These are phyloP conservation scores for Operophtera brumata DNA, from an alignment of 2,888 invertebrate species.

Conservation along the genomic window DNA sequence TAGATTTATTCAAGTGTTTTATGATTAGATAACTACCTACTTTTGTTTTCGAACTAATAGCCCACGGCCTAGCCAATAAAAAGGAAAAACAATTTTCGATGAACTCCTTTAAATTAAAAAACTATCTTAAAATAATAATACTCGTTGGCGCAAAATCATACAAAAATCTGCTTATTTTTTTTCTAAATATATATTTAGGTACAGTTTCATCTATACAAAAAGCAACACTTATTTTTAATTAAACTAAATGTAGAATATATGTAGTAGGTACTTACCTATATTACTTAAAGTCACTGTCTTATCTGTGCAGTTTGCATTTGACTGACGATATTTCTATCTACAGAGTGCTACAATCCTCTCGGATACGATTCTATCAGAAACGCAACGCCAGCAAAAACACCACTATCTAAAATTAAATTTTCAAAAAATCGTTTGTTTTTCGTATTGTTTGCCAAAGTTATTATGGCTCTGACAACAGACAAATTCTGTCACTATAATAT, in stretches of 20 bases:
- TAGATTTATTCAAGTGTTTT: neutral
- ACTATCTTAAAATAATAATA: slow-evolving; percentile 7
- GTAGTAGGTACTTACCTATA: slow-evolving; percentile 9
- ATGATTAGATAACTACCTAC: neutral
- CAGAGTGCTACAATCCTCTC: slow-evolving; percentile 67
- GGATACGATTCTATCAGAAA: slow-evolving; percentile 15
- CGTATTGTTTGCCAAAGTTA: too few relatives aligned
- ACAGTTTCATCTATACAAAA: slow-evolving; percentile 54
- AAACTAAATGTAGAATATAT: too few relatives aligned
- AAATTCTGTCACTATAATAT: too few relatives aligned
- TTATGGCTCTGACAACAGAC: too few relatives aligned
- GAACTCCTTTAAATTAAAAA: neutral
- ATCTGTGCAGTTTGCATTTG: slow-evolving; percentile 52
- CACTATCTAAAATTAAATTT: slow-evolving; percentile 4
- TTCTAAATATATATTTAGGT: slow-evolving; percentile 39
- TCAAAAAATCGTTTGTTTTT: too few relatives aligned
- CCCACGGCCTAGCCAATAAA: neutral
- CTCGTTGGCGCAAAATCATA: slow-evolving; percentile 20
- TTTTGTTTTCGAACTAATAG: neutral
- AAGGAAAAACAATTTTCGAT: slow-evolving; percentile 7
- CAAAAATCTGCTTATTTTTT: slow-evolving; percentile 49
- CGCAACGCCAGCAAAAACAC: slow-evolving; percentile 28
- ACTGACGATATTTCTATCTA: slow-evolving; percentile 43
- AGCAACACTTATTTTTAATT: slow-evolving; percentile 52
- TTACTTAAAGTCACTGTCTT: slow-evolving; percentile 39